phyloP scores from a whole-genome alignment of 1,140 invertebrate genomes.

The Apis laboriosa region DNA sequence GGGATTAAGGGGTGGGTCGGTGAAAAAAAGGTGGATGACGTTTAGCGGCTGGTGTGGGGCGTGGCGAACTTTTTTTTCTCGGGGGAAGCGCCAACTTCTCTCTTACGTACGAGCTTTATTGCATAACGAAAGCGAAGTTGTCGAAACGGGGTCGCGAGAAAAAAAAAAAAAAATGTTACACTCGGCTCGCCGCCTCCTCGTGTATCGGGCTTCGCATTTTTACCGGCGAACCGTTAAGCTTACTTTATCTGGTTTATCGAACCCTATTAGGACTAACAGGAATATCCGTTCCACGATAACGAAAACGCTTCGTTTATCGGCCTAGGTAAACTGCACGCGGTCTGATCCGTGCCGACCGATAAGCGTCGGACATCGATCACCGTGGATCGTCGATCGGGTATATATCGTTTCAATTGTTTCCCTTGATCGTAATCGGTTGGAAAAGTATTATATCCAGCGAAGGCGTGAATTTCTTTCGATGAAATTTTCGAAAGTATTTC shows the following conservation, averaged over 20 bases:
- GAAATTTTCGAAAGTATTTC: too few species aligned
- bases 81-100: not conserved
- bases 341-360: constrained; percentile 9
- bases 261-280: constrained; percentile 51
- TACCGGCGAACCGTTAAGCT: constrained; percentile 46
- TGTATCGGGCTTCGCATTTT: constrained; percentile 23
- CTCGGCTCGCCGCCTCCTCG: not conserved
- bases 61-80: constrained; percentile 3
- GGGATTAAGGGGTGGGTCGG: too few species aligned
- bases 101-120: not conserved
- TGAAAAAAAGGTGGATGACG: constrained; percentile 8
- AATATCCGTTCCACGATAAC: constrained; percentile 47
- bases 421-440: too few species aligned
- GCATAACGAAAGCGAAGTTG: constrained; percentile 9
- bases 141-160: constrained; percentile 1
- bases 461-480: too few species aligned
- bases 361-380: constrained; percentile 27
- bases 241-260: constrained; percentile 47
- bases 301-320: constrained; percentile 44
- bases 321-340: constrained; percentile 18
- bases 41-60: constrained; percentile 13
- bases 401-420: constrained; percentile 19
- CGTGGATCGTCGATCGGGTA: not conserved
- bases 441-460: too few species aligned
- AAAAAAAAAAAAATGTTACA: constrained; percentile 8